Conservation (phyloP, 2,797 vertebrate species). For the Ceyx erithaca region DNA sequence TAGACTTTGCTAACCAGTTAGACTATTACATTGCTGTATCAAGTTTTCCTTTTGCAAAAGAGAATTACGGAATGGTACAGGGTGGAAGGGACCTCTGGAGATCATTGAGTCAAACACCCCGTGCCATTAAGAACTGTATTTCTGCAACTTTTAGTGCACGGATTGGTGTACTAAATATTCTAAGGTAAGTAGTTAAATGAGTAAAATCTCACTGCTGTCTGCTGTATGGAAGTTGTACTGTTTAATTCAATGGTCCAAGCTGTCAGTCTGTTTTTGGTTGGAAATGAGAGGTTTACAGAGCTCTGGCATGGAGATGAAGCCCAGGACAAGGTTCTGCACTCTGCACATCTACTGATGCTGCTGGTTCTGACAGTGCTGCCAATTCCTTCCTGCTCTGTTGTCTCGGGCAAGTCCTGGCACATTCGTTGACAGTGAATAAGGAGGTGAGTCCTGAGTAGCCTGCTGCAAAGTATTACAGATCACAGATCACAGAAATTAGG, state of each 20-base stretch:
- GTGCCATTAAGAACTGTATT: background rate
- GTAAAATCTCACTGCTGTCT: background rate
- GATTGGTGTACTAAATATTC: background rate
- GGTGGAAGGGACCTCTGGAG: too few species aligned
- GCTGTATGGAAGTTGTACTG: background rate
- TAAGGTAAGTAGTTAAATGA: background rate
- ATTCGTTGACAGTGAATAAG: background rate
- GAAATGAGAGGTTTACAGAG: background rate
- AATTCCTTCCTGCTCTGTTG: background rate
- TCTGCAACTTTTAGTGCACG: background rate
- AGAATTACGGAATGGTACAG: background rate
- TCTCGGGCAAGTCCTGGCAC: background rate
- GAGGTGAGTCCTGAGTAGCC: background rate
- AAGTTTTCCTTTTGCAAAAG: background rate
- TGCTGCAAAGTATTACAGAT: background rate
- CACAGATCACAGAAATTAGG: too few species aligned
- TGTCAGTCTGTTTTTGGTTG: background rate
- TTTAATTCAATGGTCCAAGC: background rate
- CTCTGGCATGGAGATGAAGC: background rate
- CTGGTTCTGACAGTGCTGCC: background rate
- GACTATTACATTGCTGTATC: background rate
- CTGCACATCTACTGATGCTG: background rate
- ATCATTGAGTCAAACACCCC: too few species aligned
- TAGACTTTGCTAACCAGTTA: background rate
- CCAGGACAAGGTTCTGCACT: background rate